phyloP scores from a whole-genome alignment of 1,140 invertebrate species.

The Gyrodactylus bullatarudis region DNA sequence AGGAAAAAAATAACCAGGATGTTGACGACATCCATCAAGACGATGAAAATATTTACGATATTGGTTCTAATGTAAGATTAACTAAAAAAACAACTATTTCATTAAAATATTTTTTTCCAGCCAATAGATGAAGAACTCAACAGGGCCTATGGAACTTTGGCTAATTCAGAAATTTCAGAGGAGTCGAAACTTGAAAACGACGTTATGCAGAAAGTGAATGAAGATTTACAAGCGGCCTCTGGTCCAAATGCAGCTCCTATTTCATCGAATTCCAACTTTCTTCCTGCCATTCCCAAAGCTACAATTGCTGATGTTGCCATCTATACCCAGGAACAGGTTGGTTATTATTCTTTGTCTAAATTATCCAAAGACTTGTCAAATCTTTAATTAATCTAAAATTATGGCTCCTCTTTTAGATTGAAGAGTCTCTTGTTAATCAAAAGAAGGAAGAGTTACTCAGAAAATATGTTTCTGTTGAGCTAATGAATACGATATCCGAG shows the following conservation, averaged over 20 bases:
- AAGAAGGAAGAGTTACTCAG: conserved; percentile 54
- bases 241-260: not conserved
- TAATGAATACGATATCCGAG: conserved; percentile 10
- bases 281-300: not conserved
- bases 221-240: not conserved
- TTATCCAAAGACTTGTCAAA: too few species aligned
- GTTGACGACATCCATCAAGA: not conserved
- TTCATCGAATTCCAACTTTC: not conserved
- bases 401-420: conserved; percentile 30
- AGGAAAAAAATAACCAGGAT: conserved; percentile 8
- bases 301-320: conserved; percentile 17
- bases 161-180: not conserved
- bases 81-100: too few species aligned
- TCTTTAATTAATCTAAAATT: too few species aligned
- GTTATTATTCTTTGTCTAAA: not conserved
- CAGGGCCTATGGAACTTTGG: not conserved
- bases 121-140: not conserved
- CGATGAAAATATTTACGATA: not conserved
- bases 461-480: conserved; percentile 18
- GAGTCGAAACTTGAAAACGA: not conserved
- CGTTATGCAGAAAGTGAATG: not conserved
- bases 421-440: conserved; percentile 44
- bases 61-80: not conserved
- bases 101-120: not conserved
- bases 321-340: conserved; percentile 18